Evolutionary conservation across 2,797 vertebrate species (phyloP).

Genomic region (Margarornis squamiger): DNA sequence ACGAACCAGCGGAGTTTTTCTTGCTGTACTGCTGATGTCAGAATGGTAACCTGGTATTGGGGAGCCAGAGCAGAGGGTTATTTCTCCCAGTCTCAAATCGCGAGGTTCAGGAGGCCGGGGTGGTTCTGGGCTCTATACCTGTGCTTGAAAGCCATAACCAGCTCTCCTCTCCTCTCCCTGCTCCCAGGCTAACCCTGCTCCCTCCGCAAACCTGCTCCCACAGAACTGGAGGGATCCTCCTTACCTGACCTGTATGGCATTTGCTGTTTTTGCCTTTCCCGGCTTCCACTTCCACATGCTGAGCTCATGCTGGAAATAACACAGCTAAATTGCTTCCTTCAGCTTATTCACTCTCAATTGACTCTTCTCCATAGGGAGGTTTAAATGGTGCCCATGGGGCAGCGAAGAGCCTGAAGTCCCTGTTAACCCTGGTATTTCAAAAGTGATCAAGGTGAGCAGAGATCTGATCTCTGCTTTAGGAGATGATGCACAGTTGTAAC

Average conservation of each 20-base stretch:
- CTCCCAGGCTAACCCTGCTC: not conserved
- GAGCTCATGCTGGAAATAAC: slow-evolving; percentile 40
- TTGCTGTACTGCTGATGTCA: not conserved
- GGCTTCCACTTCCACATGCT: not conserved
- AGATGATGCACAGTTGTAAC: not conserved
- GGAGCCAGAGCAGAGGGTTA: not conserved
- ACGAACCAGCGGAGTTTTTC: not conserved
- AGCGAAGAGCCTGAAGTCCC: not conserved
- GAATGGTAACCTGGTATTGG: not conserved
- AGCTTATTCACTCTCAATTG: slow-evolving; percentile 32
- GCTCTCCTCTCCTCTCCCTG: not conserved
- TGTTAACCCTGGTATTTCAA: slow-evolving; percentile 1
- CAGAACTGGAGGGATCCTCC: not conserved
- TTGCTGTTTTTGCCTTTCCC: not conserved
- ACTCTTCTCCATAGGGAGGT: slow-evolving; percentile 48
- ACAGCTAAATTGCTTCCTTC: slow-evolving; percentile 51
- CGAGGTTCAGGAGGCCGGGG: rapidly evolving
- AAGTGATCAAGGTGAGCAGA: not conserved
- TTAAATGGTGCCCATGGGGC: slow-evolving; percentile 28
- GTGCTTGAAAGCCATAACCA: not conserved
- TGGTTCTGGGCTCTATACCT: not conserved
- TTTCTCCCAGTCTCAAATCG: not conserved
- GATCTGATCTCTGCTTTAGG: not conserved
- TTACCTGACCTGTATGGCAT: not conserved
- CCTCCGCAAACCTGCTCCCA: not conserved